phyloP scores from a whole-genome alignment of 2,797 vertebrate species.

The Glyptemys insculpta region DNA sequence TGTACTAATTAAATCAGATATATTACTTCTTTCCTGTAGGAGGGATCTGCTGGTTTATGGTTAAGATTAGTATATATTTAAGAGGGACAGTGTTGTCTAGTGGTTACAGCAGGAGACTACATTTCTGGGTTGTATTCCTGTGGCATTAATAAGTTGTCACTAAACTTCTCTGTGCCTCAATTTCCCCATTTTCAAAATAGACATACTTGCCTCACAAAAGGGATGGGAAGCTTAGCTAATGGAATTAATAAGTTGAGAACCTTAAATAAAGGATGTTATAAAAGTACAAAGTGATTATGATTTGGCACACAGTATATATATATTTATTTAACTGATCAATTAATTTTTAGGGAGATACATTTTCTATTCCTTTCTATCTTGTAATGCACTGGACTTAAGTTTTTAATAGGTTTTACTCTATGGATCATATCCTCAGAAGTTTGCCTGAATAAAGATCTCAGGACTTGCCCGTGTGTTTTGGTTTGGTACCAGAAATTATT shows the following conservation, averaged over 20 bases:
- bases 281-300: neutral
- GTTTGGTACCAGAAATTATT: slow-evolving; percentile 43
- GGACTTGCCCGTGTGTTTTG: slow-evolving; percentile 50
- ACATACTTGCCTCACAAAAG: neutral
- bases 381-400: neutral
- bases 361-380: neutral
- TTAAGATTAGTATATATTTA: neutral
- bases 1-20: neutral
- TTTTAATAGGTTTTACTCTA: neutral
- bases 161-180: neutral
- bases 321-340: neutral
- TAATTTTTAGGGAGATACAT: neutral
- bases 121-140: neutral
- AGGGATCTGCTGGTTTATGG: neutral
- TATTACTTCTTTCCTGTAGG: neutral
- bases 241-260: neutral
- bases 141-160: neutral
- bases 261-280: neutral
- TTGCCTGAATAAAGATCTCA: slow-evolving; percentile 8
- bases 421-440: slow-evolving; percentile 25
- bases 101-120: neutral
- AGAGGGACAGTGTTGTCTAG: neutral
- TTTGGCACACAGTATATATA: neutral
- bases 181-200: neutral
- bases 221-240: neutral